A percentile compares a stretch with the other conserved stretches of the same genome.
Conservation (phyloP, 2,888 invertebrate genomes). For the Willowsia nigromaculata region DNA sequence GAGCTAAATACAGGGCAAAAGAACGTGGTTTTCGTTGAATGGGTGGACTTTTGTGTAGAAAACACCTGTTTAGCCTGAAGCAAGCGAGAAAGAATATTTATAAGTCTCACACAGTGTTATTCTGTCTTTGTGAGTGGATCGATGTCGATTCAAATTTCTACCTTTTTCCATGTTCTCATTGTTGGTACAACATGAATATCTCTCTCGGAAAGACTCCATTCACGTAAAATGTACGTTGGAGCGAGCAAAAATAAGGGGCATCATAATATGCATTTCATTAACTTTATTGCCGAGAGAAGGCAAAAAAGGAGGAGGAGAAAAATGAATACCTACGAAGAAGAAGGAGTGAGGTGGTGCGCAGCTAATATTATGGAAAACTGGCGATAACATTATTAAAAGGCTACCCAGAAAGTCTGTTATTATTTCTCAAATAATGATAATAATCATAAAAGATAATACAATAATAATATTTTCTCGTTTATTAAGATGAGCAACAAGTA, state of each 20-base stretch:
- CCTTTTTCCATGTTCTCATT: slow-evolving; percentile 5
- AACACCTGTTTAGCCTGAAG: slow-evolving; percentile 72
- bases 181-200: not conserved
- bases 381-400: slow-evolving; percentile 13
- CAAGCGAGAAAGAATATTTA: slow-evolving; percentile 2
- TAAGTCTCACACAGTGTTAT: not conserved
- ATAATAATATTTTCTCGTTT: slow-evolving; percentile 31
- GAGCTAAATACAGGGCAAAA: slow-evolving; percentile 16
- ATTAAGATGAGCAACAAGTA: not conserved
- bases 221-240: slow-evolving; percentile 11
- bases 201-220: slow-evolving; percentile 36
- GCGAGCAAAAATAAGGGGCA: slow-evolving; percentile 11
- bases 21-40: slow-evolving; percentile 60
- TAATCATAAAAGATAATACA: slow-evolving; percentile 42
- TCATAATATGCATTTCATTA: slow-evolving; percentile 61
- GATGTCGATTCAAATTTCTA: slow-evolving; percentile 27
- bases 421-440: slow-evolving; percentile 36
- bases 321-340: not conserved
- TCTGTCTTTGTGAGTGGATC: not conserved
- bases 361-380: slow-evolving; percentile 2
- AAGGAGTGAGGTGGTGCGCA: slow-evolving; percentile 1
- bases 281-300: slow-evolving; percentile 53
- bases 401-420: slow-evolving; percentile 32
- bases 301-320: slow-evolving; percentile 32
- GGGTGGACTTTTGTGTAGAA: slow-evolving; percentile 61